Percentiles rank a stretch among this genome's conserved stretches.
Evolutionary conservation across 2,888 invertebrate species (phyloP).

Genomic region (Oconnorella tubifera): DNA sequence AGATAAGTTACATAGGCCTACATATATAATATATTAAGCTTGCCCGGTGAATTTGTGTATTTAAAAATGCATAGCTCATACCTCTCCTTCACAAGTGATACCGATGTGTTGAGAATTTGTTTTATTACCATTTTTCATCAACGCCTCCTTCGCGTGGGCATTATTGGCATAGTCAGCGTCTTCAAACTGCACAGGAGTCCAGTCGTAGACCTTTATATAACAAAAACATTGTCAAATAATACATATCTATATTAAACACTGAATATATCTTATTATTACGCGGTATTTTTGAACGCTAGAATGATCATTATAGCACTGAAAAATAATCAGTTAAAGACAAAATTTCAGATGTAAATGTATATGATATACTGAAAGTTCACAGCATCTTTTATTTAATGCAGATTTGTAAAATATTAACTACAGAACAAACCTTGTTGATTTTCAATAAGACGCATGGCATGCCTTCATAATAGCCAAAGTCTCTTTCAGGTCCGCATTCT

Average conservation of each 20-base stretch:
- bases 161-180: conserved; percentile 14
- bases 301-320: too few species aligned
- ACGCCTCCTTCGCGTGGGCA: conserved; percentile 19
- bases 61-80: conserved; percentile 4
- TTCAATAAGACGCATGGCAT: conserved; percentile 31
- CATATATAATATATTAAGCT: too few species aligned
- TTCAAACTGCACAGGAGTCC: conserved; percentile 23
- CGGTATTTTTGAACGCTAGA: too few species aligned
- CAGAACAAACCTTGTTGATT: conserved; percentile 30
- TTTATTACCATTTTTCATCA: conserved; percentile 5
- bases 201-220: conserved; percentile 22
- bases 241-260: too few species aligned
- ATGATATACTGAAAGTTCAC: too few species aligned
- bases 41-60: too few species aligned
- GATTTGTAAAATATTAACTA: neutral
- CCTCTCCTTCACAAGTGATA: conserved; percentile 32
- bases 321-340: too few species aligned
- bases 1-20: too few species aligned
- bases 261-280: too few species aligned
- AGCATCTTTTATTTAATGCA: too few species aligned
- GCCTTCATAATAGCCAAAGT: conserved; percentile 29
- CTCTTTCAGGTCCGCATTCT: conserved; percentile 19
- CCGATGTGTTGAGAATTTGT: conserved; percentile 18
- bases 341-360: too few species aligned
- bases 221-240: too few species aligned